Base-by-base conservation (phyloP, 2,888 invertebrate species). In the Melinopterus prodromus region DNA sequence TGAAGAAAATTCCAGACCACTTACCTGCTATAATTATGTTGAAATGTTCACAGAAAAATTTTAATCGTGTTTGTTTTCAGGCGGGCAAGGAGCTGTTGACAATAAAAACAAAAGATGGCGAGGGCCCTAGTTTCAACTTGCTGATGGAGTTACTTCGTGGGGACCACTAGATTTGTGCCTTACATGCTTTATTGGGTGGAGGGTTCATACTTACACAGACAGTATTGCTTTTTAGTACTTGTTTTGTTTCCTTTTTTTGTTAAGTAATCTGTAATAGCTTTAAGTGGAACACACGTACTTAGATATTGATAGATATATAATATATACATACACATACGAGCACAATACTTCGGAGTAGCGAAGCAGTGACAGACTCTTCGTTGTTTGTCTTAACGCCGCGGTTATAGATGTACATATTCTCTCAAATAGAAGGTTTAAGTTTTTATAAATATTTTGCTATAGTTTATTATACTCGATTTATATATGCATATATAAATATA, bases 61-160 rank as follows among this genome's bases (percentile, higher is more conserved):
- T 26, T 26, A 26, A 16, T 6, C 6, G 26, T 16, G 36, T 76
- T 71, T 80, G 80, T 81, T 88, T 91, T 86, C 90, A 96, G 95
- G 95, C 96, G 84, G 97, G 97, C 85, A 98, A 98, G 90, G 98
- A 98, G 89, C 95, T 98, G 94, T 91, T 98, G 85, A 94, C 94
- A 14, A 94, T 94, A 86, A 96, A 96, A 90, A 94, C 95, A 84
- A 96, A 97, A 89, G 97, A 98, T 84, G 96, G 97, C 81, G 97
- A 97, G 86, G 95, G 96, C 80, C 95, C 95, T 81, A 95, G 96
- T 87, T 98, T 98, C 91, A 98, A 98, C 90, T 92, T 99, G 86
- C 93, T 99, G 84, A 97, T 98, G 96, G 99, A 99, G 91, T 92
- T 99, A 81, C 91, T 99, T 83, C 92, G 98, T 86, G 98, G 98